phyloP scores from a whole-genome alignment of 1,140 invertebrate species.

The Musca vetustissima region DNA sequence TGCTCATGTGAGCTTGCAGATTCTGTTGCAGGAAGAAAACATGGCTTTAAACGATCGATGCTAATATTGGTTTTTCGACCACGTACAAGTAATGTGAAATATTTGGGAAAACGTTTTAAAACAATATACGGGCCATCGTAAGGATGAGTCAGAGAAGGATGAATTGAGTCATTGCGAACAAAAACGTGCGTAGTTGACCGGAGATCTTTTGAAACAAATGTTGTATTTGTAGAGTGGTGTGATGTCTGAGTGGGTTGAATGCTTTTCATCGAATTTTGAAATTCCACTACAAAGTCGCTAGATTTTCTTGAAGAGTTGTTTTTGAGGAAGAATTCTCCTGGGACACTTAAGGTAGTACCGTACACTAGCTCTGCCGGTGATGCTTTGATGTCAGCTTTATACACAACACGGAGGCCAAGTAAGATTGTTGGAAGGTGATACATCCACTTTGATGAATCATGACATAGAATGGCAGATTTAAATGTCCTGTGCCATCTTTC shows the following conservation, averaged over 20 bases:
- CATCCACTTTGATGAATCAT: slow-evolving; percentile 36
- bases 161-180: slow-evolving; percentile 20
- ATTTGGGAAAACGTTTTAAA: background rate
- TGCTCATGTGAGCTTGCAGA: no score
- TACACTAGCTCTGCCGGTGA: slow-evolving; percentile 21
- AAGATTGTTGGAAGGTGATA: slow-evolving; percentile 36
- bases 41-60: no score
- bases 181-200: slow-evolving; percentile 15
- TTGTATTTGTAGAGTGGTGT: background rate
- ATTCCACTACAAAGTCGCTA: background rate
- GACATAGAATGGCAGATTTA: slow-evolving; percentile 39
- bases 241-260: background rate
- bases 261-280: slow-evolving; percentile 4
- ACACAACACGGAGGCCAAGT: slow-evolving; percentile 33
- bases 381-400: slow-evolving; percentile 26
- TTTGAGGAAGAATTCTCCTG: background rate
- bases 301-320: background rate
- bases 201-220: slow-evolving; percentile 7
- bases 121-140: slow-evolving; percentile 19
- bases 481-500: slow-evolving; percentile 44
- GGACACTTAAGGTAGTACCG: background rate
- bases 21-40: no score
- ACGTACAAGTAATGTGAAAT: slow-evolving; percentile 8
- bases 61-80: background rate
- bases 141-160: background rate